phyloP scores from a whole-genome alignment of 2,797 vertebrate species.

The Tachyglossus aculeatus region DNA sequence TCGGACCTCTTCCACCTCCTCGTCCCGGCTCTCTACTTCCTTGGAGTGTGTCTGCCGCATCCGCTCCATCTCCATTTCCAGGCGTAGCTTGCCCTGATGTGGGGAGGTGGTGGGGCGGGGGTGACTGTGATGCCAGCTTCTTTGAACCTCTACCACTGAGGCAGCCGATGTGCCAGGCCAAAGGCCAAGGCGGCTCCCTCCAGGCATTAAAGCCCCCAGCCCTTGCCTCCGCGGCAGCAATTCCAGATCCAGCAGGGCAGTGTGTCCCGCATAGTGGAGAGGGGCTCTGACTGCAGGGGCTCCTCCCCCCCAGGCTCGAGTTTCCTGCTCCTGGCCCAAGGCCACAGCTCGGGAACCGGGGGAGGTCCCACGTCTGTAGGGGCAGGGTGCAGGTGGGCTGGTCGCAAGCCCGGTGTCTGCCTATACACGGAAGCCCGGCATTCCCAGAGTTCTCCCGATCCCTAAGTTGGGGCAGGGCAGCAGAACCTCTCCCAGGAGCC shows the following conservation, averaged over 20 bases:
- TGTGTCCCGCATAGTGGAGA: not conserved
- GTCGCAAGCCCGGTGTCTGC: not conserved
- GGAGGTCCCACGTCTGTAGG: not conserved
- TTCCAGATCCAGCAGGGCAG: not conserved
- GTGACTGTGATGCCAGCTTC: not conserved
- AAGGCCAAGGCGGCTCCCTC: not conserved
- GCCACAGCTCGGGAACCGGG: not conserved
- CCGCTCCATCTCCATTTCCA: conserved; percentile 99
- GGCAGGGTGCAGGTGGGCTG: not conserved
- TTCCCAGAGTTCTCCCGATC: too few species aligned
- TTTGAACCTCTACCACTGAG: not conserved
- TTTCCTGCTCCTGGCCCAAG: too few species aligned
- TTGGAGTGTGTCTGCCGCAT: conserved; percentile 92
- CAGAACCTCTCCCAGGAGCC: not conserved
- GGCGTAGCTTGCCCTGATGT: conserved; percentile 87
- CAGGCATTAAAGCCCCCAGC: not conserved
- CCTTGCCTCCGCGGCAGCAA: not conserved
- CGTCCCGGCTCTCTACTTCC: conserved; percentile 93
- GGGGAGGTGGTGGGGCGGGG: not conserved
- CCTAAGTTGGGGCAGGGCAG: not conserved
- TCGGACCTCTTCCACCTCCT: conserved; percentile 95
- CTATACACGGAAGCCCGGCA: too few species aligned
- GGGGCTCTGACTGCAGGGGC: not conserved
- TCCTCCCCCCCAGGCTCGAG: too few species aligned
- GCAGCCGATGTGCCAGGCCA: accelerated